A percentile compares a stretch with the other conserved stretches of the same genome.
Conservation (phyloP, 2,888 invertebrate genomes). For the Blastobasis adustella region DNA sequence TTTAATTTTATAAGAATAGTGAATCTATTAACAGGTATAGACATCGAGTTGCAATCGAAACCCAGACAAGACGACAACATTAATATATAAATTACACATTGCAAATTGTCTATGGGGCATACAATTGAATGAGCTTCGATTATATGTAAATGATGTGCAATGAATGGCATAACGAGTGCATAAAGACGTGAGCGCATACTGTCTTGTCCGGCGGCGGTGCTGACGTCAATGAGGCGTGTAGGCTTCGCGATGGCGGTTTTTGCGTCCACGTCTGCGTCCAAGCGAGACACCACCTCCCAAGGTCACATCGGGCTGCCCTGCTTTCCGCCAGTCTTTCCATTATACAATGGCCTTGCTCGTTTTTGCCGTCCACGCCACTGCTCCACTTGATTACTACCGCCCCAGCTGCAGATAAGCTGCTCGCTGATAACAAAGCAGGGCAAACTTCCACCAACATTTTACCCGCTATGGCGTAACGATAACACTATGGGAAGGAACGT, state of each 20-base stretch:
- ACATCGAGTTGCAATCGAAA: constrained; percentile 3
- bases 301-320: constrained; percentile 41
- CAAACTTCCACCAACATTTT: neutral
- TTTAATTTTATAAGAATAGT: constrained; percentile 7
- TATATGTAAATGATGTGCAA: constrained; percentile 6
- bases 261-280: constrained; percentile 39
- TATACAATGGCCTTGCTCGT: constrained; percentile 43
- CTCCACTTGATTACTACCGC: constrained; percentile 10
- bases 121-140: constrained; percentile 8
- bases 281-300: constrained; percentile 53
- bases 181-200: neutral
- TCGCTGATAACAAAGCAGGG: constrained; percentile 3
- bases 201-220: constrained; percentile 2
- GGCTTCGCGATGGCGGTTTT: constrained; percentile 45
- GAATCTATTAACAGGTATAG: constrained; percentile 2
- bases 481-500: no score
- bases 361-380: constrained; percentile 27
- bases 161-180: constrained; percentile 5
- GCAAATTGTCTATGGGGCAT: constrained; percentile 7
- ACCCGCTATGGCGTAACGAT: no score
- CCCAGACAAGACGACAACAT: constrained; percentile 5
- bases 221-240: constrained; percentile 38
- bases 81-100: constrained; percentile 7
- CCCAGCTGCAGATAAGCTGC: constrained; percentile 3
- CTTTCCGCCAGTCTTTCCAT: constrained; percentile 42